These are phyloP conservation scores for Eleutherodactylus coqui DNA, from an alignment of 2,797 vertebrate genomes.

Conservation along the genomic window DNA sequence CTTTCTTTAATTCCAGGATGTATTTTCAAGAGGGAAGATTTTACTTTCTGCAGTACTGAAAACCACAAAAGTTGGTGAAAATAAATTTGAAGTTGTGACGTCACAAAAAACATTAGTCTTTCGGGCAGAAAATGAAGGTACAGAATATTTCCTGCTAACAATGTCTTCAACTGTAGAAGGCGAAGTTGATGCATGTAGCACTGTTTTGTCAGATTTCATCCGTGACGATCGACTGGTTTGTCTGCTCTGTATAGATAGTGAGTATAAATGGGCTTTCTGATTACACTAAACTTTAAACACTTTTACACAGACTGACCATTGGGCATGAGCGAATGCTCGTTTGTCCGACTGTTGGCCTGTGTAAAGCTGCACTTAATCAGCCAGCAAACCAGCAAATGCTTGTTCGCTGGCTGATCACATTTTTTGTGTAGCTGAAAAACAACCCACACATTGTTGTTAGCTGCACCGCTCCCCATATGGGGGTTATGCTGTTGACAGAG, in stretches of 20 bases:
- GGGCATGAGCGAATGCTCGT: no score
- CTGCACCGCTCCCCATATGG: no score
- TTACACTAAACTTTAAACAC: no score
- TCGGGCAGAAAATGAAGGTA: slow-evolving; percentile 93
- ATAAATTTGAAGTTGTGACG: slow-evolving; percentile 93
- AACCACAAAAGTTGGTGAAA: slow-evolving; percentile 86
- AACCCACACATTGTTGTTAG: no score
- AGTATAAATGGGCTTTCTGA: no score
- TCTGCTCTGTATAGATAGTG: neutral
- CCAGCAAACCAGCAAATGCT: no score
- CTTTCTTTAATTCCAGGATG: slow-evolving; percentile 80
- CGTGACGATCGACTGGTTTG: neutral
- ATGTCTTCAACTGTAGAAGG: neutral
- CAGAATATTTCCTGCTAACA: slow-evolving; percentile 13
- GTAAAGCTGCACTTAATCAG: no score
- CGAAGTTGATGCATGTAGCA: neutral
- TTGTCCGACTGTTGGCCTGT: no score
- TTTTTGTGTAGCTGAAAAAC: no score
- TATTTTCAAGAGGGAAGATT: slow-evolving; percentile 95
- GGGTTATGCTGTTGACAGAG: no score
- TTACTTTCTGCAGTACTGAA: slow-evolving; percentile 82
- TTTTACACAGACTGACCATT: no score
- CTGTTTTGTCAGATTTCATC: neutral
- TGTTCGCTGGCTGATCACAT: no score
- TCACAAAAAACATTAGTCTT: slow-evolving; percentile 90